Percentiles rank a stretch among this genome's conserved stretches.
Conservation (phyloP, 1,140 invertebrate species). For the Heterodera carotae region DNA sequence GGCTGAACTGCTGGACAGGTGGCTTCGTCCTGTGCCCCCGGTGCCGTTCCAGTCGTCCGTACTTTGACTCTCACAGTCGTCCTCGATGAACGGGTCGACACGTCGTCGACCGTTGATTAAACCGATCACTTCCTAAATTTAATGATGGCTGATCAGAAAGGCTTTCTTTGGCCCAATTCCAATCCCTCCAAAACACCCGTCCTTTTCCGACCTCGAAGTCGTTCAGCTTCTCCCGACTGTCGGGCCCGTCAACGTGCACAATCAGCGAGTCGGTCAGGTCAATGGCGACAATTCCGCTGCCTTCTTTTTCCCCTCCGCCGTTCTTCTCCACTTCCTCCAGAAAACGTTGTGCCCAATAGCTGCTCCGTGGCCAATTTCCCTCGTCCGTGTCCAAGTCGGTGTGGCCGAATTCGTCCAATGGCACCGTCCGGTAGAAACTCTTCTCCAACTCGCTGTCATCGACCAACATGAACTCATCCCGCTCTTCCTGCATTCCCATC, state of each 20-base stretch:
- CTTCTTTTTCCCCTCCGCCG: background rate
- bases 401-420: constrained; percentile 35
- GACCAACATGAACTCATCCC: background rate
- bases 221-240: constrained; percentile 21
- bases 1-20: background rate
- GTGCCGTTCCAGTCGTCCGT: background rate
- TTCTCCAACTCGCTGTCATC: constrained; percentile 26
- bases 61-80: constrained; percentile 19
- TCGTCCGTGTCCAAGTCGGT: constrained; percentile 32
- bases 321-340: constrained; percentile 19
- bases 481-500: background rate
- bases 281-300: background rate
- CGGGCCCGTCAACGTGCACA: constrained; percentile 33
- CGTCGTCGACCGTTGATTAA: constrained; percentile 31
- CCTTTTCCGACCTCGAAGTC: constrained; percentile 30
- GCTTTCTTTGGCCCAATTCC: too few species aligned
- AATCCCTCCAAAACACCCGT: too few species aligned
- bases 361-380: constrained; percentile 11
- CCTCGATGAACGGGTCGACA: constrained; percentile 19
- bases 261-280: constrained; percentile 41
- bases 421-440: constrained; percentile 42
- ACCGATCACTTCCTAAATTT: constrained; percentile 44
- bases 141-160: constrained; percentile 6
- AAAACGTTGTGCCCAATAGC: constrained; percentile 16
- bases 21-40: background rate